These are phyloP conservation scores for Cremastinae sp. DNA, from an alignment of 2,888 invertebrate species.

Conservation along the genomic window DNA sequence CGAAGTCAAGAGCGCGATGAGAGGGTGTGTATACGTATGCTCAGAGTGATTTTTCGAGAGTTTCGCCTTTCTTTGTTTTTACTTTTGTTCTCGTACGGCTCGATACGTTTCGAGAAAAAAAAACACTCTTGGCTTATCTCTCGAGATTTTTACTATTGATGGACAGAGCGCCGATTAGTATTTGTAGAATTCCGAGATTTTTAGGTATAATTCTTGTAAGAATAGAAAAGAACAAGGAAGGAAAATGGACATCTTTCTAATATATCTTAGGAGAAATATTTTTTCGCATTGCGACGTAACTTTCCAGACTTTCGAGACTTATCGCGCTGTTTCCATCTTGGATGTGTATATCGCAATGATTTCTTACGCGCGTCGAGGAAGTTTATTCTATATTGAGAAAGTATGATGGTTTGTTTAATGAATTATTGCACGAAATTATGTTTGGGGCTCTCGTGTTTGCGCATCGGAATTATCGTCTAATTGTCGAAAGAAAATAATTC, in stretches of 20 bases:
- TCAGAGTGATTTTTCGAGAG: slow-evolving; percentile 12
- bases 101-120: not conserved
- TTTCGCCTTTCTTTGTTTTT: slow-evolving; percentile 1
- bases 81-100: not conserved
- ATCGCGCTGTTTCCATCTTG: slow-evolving; percentile 5
- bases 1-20: slow-evolving; percentile 16
- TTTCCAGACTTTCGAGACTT: not conserved
- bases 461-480: slow-evolving; percentile 21
- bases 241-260: too few species aligned
- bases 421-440: slow-evolving; percentile 27
- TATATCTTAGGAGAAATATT: too few species aligned
- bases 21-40: not conserved
- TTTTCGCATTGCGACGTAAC: too few species aligned
- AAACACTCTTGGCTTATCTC: not conserved
- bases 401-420: slow-evolving; percentile 52
- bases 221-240: too few species aligned
- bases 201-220: too few species aligned
- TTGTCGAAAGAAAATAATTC: slow-evolving; percentile 37
- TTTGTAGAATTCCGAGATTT: too few species aligned
- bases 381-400: slow-evolving; percentile 56
- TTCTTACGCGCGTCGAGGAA: slow-evolving; percentile 39
- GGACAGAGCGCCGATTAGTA: too few species aligned
- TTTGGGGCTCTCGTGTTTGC: slow-evolving; percentile 16
- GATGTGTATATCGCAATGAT: not conserved
- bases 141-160: slow-evolving; percentile 8